Evolutionary conservation across 2,888 invertebrate species (phyloP).

Genomic region (Iphiclides podalirius): DNA sequence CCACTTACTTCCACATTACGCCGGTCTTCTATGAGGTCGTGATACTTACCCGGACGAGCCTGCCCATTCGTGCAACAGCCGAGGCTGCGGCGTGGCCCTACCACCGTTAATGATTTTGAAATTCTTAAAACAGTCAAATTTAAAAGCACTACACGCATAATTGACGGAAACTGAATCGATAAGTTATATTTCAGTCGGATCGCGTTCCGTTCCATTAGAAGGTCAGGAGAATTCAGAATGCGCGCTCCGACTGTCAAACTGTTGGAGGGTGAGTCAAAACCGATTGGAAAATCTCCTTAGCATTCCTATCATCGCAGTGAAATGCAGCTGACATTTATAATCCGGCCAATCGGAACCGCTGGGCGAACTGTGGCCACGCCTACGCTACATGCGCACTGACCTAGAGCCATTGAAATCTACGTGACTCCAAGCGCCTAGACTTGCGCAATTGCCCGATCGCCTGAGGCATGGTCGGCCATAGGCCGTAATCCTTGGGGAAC

Average conservation of each 20-base stretch:
- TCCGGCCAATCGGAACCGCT: slow-evolving; percentile 57
- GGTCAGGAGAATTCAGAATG: slow-evolving; percentile 12
- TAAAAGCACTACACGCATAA: no score
- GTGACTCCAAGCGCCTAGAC: slow-evolving; percentile 26
- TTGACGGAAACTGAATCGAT: neutral
- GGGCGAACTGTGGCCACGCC: slow-evolving; percentile 73
- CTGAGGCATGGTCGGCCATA: slow-evolving; percentile 3
- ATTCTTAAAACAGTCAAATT: no score
- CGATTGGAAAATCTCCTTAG: slow-evolving; percentile 40
- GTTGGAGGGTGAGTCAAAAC: slow-evolving; percentile 30
- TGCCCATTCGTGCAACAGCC: no score
- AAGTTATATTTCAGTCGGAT: slow-evolving; percentile 3
- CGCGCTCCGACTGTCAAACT: slow-evolving; percentile 17
- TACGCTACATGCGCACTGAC: slow-evolving; percentile 41
- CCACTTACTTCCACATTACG: no score
- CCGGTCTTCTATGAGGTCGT: no score
- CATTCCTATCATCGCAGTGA: slow-evolving; percentile 60
- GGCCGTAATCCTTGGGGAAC: no score
- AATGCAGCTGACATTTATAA: slow-evolving; percentile 64
- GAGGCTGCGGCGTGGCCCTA: no score
- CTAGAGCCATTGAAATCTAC: slow-evolving; percentile 29
- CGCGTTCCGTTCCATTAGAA: no score
- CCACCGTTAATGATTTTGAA: no score
- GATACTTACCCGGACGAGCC: no score
- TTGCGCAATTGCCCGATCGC: slow-evolving; percentile 33